Conservation (phyloP, 2,888 invertebrate genomes). For the Protodeltote pygarga region DNA sequence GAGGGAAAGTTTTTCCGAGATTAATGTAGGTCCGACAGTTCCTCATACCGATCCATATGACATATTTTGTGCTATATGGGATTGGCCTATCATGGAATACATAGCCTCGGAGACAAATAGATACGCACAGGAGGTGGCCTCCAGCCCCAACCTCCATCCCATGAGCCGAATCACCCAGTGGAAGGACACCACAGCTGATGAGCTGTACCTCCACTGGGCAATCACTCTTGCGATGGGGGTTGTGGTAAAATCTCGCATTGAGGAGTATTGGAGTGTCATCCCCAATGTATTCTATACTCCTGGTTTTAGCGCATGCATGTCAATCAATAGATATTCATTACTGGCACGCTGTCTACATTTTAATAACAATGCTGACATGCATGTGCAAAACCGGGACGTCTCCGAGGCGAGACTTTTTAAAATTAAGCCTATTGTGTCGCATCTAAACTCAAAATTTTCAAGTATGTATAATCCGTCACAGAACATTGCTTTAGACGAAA, state of each 20-base stretch:
- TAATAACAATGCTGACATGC: not conserved
- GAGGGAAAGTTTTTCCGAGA: too few relatives aligned
- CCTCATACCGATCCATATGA: too few relatives aligned
- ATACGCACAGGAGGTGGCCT: too few relatives aligned
- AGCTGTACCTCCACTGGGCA: too few relatives aligned
- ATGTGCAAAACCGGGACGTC: not conserved
- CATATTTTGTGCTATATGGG: too few relatives aligned
- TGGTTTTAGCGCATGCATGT: not conserved
- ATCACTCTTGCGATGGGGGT: not conserved
- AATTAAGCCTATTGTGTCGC: too few relatives aligned
- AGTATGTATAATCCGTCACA: too few relatives aligned
- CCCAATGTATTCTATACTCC: not conserved
- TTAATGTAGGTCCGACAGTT: too few relatives aligned
- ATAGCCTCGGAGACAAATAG: too few relatives aligned
- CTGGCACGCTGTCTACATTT: not conserved
- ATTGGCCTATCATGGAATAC: too few relatives aligned
- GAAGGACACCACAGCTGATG: not conserved
- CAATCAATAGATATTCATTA: too few relatives aligned
- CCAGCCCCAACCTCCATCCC: not conserved
- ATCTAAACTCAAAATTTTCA: too few relatives aligned
- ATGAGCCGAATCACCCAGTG: not conserved
- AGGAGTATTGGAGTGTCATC: not conserved
- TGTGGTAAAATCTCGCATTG: not conserved
- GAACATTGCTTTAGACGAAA: conserved; percentile 39
- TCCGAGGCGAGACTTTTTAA: not conserved